phyloP scores from a whole-genome alignment of 2,797 vertebrate genomes.

The Huso huso region DNA sequence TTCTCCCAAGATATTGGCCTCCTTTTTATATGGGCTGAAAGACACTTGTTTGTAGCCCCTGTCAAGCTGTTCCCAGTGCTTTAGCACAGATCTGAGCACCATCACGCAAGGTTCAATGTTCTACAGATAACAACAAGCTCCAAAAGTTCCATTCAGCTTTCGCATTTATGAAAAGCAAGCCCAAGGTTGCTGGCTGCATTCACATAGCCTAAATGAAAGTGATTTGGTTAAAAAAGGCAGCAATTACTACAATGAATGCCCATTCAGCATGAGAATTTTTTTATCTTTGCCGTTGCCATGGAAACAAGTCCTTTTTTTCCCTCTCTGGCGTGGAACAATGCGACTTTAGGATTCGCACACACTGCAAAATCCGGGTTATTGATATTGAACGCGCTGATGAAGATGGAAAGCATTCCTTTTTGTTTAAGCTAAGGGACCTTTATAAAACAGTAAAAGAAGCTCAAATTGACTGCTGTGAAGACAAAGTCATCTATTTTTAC shows the following conservation, averaged over 20 bases:
- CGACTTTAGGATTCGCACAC: constrained; percentile 52
- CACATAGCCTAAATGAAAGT: constrained; percentile 50
- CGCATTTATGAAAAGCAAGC: constrained; percentile 35
- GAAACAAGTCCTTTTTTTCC: constrained; percentile 54
- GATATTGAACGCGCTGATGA: constrained; percentile 34
- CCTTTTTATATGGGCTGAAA: too few species aligned
- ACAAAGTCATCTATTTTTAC: too few species aligned
- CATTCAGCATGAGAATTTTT: constrained; percentile 71
- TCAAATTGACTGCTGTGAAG: too few species aligned
- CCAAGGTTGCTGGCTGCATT: constrained; percentile 50
- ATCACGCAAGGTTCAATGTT: constrained; percentile 12
- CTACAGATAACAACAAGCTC: constrained; percentile 26
- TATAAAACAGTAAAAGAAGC: too few species aligned
- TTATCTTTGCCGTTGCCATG: constrained; percentile 79
- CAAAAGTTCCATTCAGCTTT: constrained; percentile 27
- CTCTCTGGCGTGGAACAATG: constrained; percentile 50
- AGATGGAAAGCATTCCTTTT: too few species aligned
- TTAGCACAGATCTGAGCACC: too few species aligned
- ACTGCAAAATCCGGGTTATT: constrained; percentile 43
- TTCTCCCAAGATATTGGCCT: too few species aligned
- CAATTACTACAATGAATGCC: constrained; percentile 75
- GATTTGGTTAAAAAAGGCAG: constrained; percentile 58
- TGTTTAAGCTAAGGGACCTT: too few species aligned
- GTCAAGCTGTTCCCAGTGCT: too few species aligned
- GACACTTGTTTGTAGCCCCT: too few species aligned